Percentiles rank a stretch among this genome's conserved stretches.
These are phyloP conservation scores for Tetrax tetrax DNA, from an alignment of 2,113 vertebrate species.

Conservation along the genomic window DNA sequence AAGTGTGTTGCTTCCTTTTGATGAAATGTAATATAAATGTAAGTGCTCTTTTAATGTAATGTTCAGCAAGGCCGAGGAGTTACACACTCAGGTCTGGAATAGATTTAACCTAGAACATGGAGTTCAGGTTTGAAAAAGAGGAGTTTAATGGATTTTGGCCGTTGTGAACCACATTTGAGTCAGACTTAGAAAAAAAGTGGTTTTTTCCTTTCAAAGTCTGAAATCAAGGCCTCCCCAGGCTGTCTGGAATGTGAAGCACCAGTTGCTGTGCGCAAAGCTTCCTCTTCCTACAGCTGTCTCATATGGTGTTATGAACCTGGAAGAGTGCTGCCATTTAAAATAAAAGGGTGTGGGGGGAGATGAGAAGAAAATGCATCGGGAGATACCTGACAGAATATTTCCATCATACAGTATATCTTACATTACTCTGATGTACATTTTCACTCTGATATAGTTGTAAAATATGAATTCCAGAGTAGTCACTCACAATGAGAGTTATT, in stretches of 20 bases:
- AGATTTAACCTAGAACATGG: neutral
- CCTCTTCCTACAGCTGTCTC: neutral
- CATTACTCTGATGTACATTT: neutral
- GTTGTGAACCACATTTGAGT: neutral
- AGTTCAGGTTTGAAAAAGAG: neutral
- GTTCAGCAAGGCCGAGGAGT: neutral
- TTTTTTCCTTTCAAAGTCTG: neutral
- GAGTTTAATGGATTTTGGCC: neutral
- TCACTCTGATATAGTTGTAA: neutral
- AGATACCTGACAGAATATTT: neutral
- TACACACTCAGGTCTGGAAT: neutral
- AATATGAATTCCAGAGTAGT: neutral
- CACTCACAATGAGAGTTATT: neutral
- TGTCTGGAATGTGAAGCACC: neutral
- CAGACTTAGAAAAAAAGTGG: neutral
- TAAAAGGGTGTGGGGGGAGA: rapidly evolving
- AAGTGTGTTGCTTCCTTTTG: slow-evolving; percentile 30
- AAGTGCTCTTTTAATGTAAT: neutral
- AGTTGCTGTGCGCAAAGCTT: neutral
- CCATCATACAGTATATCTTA: neutral
- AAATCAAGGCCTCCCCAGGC: neutral
- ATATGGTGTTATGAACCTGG: neutral
- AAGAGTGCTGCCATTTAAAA: neutral
- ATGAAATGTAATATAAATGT: neutral
- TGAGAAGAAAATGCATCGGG: neutral